A percentile compares a stretch with the other conserved stretches of the same genome.
Evolutionary conservation across 2,113 vertebrate species (phyloP).

Genomic region (Nesogale talazaci): DNA sequence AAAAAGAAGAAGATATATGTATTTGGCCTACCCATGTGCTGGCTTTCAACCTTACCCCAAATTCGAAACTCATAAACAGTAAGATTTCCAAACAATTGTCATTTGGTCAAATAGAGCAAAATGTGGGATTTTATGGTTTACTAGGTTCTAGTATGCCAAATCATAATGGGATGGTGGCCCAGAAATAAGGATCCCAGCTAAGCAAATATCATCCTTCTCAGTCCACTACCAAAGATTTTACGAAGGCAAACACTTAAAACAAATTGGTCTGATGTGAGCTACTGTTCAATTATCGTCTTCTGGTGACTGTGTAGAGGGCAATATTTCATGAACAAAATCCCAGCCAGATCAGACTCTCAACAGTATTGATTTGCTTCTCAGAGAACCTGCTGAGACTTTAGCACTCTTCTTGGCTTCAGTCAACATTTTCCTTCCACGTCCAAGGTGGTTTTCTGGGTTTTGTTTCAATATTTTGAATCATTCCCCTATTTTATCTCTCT

Average conservation of each 20-base stretch:
- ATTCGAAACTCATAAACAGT: constrained; percentile 23
- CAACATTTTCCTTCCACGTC: constrained; percentile 15
- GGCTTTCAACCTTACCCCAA: not conserved
- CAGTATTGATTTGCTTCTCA: constrained; percentile 14
- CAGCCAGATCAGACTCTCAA: constrained; percentile 3
- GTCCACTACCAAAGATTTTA: not conserved
- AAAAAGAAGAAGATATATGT: not conserved
- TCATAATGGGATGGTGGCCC: not conserved
- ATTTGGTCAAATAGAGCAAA: not conserved
- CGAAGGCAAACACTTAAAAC: not conserved
- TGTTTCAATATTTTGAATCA: not conserved
- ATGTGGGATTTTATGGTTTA: not conserved
- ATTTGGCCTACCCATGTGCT: not conserved
- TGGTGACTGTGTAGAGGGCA: not conserved
- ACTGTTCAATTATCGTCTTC: constrained; percentile 8
- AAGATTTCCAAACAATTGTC: not conserved
- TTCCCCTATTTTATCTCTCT: not conserved
- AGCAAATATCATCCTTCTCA: not conserved
- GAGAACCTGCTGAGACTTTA: not conserved
- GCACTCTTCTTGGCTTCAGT: not conserved
- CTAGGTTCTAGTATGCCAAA: not conserved
- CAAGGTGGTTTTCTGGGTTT: constrained; percentile 42
- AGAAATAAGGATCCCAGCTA: not conserved
- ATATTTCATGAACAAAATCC: constrained; percentile 32
- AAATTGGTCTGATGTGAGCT: not conserved